These are phyloP conservation scores for Cynodonichthys magdalenae DNA, from an alignment of 2,797 vertebrate species.

Conservation along the genomic window DNA sequence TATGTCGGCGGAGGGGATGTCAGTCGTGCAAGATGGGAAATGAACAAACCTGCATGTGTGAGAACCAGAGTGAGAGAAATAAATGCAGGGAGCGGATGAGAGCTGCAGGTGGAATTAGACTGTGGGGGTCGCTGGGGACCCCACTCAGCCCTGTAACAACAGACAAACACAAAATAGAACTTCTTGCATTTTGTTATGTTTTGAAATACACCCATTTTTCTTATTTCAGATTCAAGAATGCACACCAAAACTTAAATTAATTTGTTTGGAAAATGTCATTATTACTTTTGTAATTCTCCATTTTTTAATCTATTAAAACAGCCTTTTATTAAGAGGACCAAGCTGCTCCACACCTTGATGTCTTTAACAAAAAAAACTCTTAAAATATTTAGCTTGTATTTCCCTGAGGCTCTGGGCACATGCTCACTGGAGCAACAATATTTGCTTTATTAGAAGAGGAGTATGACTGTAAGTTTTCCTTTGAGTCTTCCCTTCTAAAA, in stretches of 20 bases:
- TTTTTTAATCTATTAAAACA: conserved; percentile 22
- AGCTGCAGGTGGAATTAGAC: conserved; percentile 71
- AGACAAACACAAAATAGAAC: conserved; percentile 25
- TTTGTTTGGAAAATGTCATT: conserved; percentile 28
- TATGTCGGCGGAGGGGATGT: conserved; percentile 73
- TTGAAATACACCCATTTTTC: not conserved
- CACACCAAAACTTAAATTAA: conserved; percentile 20
- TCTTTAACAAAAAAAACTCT: conserved; percentile 56
- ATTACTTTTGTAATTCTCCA: conserved; percentile 37
- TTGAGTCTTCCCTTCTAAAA: conserved; percentile 65
- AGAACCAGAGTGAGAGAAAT: conserved; percentile 59
- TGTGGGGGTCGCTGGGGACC: conserved; percentile 49
- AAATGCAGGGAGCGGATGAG: conserved; percentile 61
- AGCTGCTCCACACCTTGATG: conserved; percentile 62
- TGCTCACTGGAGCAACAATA: conserved; percentile 75
- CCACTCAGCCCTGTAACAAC: conserved; percentile 39
- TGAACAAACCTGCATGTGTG: conserved; percentile 69
- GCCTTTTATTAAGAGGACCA: conserved; percentile 45
- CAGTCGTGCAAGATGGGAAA: conserved; percentile 71
- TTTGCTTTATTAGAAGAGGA: conserved; percentile 76
- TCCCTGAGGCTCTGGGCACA: conserved; percentile 68
- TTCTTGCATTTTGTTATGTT: not conserved
- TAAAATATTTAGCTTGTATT: conserved; percentile 76
- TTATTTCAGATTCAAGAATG: conserved; percentile 29
- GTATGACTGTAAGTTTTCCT: conserved; percentile 76